Evolutionary conservation across 2,113 vertebrate genomes (phyloP).

Genomic region (Coreoperca whiteheadi): DNA sequence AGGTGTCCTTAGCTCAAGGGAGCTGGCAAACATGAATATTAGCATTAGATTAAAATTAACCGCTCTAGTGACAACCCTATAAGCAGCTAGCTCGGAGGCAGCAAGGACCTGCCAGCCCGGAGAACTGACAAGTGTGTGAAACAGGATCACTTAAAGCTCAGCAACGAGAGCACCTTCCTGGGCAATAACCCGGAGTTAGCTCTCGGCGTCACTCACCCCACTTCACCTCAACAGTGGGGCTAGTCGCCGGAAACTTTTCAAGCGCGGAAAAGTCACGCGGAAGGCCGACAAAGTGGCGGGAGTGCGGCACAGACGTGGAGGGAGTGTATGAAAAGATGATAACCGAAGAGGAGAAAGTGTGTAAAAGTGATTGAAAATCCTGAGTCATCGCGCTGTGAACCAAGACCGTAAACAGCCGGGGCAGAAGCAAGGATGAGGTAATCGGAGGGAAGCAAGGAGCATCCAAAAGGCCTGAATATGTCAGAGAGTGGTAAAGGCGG

Average conservation of each 20-base stretch:
- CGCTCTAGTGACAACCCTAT: constrained; percentile 70
- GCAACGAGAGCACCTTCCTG: constrained; percentile 67
- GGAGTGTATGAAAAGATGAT: not conserved
- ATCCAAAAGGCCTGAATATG: constrained; percentile 74
- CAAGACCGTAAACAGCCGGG: constrained; percentile 54
- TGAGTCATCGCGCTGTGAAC: constrained; percentile 64
- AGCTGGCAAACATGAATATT: constrained; percentile 60
- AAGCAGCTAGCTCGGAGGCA: constrained; percentile 69
- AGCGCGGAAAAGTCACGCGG: constrained; percentile 14
- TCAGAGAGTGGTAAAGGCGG: constrained; percentile 59
- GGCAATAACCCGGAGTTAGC: constrained; percentile 66
- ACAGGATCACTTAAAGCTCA: constrained; percentile 81
- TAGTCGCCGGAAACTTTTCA: constrained; percentile 44
- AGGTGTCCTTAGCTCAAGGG: constrained; percentile 52
- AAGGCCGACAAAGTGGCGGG: constrained; percentile 5
- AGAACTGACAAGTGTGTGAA: constrained; percentile 82
- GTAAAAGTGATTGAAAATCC: constrained; percentile 64
- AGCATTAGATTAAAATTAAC: constrained; percentile 74
- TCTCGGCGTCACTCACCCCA: constrained; percentile 60
- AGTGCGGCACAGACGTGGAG: not conserved
- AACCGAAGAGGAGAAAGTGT: constrained; percentile 23
- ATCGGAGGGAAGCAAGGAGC: constrained; percentile 68
- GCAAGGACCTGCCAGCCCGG: constrained; percentile 72
- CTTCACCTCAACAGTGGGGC: constrained; percentile 60
- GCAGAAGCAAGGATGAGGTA: constrained; percentile 58